Evolutionary conservation across 2,888 invertebrate species (phyloP).

Genomic region (Eupelmus urozonus): DNA sequence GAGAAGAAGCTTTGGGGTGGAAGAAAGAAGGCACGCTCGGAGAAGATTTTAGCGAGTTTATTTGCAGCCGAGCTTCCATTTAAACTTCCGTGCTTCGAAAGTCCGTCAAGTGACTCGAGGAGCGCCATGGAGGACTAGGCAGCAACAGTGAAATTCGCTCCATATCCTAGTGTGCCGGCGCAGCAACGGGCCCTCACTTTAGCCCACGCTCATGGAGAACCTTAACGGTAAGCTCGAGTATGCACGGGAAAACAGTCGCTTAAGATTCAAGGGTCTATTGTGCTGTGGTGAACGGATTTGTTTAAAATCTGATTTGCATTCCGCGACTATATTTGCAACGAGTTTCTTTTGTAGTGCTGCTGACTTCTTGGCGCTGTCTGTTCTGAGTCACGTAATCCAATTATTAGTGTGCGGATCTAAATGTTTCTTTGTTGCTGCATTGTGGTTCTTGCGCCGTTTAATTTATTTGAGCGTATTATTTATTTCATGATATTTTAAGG

Average conservation of each 20-base stretch:
- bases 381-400: no score
- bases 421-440: no score
- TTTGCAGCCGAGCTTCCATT: constrained; percentile 45
- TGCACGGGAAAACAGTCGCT: constrained; percentile 11
- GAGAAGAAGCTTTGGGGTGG: constrained; percentile 24
- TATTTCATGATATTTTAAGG: no score
- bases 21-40: constrained; percentile 53
- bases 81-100: constrained; percentile 55
- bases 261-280: constrained; percentile 29
- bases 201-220: constrained; percentile 1
- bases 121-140: neutral
- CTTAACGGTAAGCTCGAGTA: neutral
- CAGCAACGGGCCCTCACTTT: constrained; percentile 25
- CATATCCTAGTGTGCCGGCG: constrained; percentile 11
- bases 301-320: constrained; percentile 27
- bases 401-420: no score
- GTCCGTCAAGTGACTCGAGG: constrained; percentile 44
- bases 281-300: constrained; percentile 2
- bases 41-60: constrained; percentile 51
- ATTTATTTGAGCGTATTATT: no score
- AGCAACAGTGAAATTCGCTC: constrained; percentile 11
- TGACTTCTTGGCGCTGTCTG: neutral
- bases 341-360: neutral
- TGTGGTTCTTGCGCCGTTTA: no score
- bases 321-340: neutral